Conservation (phyloP, 2,113 vertebrate genomes). For the Calypte anna region DNA sequence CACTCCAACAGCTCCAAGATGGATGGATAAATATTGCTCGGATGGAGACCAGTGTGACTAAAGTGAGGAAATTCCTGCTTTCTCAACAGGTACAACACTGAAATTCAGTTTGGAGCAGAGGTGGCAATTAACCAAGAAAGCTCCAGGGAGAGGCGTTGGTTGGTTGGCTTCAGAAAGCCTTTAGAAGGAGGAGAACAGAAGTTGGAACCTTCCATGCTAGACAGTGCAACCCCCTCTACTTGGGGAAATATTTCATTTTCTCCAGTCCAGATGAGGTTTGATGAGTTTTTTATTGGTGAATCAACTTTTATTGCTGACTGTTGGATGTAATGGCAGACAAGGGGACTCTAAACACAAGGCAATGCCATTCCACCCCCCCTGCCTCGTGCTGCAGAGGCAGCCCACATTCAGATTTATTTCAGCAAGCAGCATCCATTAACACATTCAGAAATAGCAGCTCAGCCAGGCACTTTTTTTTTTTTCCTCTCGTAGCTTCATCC, state of each 20-base stretch:
- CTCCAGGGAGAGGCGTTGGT: not conserved
- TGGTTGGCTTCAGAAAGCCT: not conserved
- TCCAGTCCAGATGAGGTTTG: not conserved
- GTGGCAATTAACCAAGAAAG: slow-evolving; percentile 7
- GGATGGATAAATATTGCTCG: not conserved
- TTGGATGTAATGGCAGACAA: not conserved
- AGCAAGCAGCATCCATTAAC: slow-evolving; percentile 24
- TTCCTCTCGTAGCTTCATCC: not conserved
- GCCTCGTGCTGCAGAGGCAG: not conserved
- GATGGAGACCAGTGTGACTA: not conserved
- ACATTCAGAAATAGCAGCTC: slow-evolving; percentile 60
- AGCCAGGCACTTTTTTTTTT: not conserved
- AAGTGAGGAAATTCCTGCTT: slow-evolving; percentile 37
- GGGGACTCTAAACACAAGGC: not conserved
- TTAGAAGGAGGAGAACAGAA: not conserved
- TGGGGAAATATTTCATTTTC: not conserved
- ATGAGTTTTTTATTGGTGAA: not conserved
- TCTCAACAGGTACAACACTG: not conserved
- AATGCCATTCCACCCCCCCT: not conserved
- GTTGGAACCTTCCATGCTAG: not conserved
- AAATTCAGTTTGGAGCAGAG: not conserved
- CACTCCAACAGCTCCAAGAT: not conserved
- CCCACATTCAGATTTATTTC: slow-evolving; percentile 25
- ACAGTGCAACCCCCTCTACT: not conserved
- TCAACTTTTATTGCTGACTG: not conserved